Evolutionary conservation across 2,888 invertebrate genomes (phyloP), one percentile per base, ranked within the genome.

Genomic region (Mythimna loreyi): DNA sequence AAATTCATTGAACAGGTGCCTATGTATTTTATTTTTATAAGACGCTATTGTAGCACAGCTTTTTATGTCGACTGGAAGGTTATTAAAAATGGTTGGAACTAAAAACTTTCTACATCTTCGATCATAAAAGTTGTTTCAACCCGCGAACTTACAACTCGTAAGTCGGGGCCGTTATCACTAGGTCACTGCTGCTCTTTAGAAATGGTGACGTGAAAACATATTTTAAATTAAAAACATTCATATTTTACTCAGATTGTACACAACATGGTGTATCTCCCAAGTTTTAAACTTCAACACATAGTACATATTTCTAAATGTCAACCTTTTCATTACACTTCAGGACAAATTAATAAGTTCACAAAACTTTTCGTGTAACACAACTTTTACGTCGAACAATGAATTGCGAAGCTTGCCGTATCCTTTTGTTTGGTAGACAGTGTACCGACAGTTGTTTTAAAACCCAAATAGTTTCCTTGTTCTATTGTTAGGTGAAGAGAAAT

Each of bases 391-490:
- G 19, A 78, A 77, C 65, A 78, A 68, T 60, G 61, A 77, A 45
- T 43, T 59, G 40, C 28, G 50, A 56, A 40, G 52, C n/a, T 59
- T 19, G 5, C 36, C 56, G 59, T 59, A 21, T 23, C 49, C 62
- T 63, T 78, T 78, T 77, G 74, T 77, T 73, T 77, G 40, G 16
- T 45, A 13, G 56, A 43, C 52, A 66, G 56, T 78, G 52, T 77
- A 73, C 52, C 11, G 43, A 66, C 49, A 77, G 68, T 62, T 56
- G 55, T 56, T 72, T 50, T 68, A 59, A 55, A 78, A 72, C 25
- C 50, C 33, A 33, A 77, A 78, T 68, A 68, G 73, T 73, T 73
- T 68, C 19, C 43, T 59, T 67, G 19, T n/a, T 19, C 30, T 71
- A 56, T 72, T 59, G 66, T 59, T 56, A 43, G 3, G 11, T 11